A percentile compares a stretch with the other conserved stretches of the same genome.
These are phyloP conservation scores for Podarcis raffonei DNA, from an alignment of 2,113 vertebrate species.

Conservation along the genomic window DNA sequence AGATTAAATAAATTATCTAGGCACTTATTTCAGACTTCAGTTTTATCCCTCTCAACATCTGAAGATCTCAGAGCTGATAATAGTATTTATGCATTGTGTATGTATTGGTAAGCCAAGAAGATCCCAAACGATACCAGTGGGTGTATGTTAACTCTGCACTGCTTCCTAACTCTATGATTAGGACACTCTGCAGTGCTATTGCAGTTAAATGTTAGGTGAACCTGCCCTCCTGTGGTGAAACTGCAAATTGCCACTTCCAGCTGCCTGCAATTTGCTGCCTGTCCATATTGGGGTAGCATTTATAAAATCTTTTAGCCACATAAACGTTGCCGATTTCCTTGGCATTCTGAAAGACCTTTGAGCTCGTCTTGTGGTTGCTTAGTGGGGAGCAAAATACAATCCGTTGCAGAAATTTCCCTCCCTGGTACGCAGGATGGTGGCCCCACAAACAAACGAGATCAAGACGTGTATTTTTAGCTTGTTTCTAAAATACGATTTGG, in stretches of 20 bases:
- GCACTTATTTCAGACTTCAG: no score
- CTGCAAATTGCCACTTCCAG: not conserved
- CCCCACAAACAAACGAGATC: no score
- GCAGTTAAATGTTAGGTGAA: not conserved
- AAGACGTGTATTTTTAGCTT: no score
- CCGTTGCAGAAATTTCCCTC: no score
- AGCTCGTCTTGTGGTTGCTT: not conserved
- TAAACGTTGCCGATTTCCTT: not conserved
- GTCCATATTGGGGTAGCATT: not conserved
- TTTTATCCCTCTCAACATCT: no score
- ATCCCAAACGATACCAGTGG: not conserved
- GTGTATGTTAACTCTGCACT: not conserved
- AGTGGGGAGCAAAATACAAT: not conserved
- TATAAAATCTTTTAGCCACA: not conserved
- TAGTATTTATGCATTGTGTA: no score
- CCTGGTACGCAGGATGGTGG: no score
- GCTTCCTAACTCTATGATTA: not conserved
- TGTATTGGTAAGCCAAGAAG: no score
- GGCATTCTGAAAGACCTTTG: not conserved
- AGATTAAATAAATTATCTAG: no score
- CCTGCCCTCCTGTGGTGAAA: slow-evolving; percentile 16
- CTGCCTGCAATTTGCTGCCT: not conserved
- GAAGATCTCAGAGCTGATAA: no score
- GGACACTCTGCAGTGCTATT: not conserved
- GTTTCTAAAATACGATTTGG: no score